Base-by-base conservation (phyloP, 2,797 vertebrate genomes). In the Ptychobarbus kaznakovi region DNA sequence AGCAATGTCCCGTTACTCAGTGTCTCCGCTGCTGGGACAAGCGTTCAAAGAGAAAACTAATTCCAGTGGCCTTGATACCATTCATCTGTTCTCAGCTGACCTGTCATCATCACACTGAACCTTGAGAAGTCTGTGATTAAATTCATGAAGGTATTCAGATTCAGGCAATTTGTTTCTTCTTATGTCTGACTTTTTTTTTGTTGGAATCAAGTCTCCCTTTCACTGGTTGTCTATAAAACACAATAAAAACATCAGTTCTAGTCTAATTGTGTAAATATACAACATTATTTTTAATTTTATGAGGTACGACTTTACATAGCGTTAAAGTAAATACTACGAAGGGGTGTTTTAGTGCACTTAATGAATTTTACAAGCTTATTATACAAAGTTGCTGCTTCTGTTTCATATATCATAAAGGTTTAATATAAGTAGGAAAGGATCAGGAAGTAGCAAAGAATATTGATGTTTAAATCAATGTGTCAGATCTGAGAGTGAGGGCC, bases 31-130 rank as follows among this genome's bases (percentile, higher is more conserved):
- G 65, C 81, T 69, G 77, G 78, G 82, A 86, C 66, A 74, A 51
- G n/a, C 25, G 32, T 82, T 74, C 75, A 79, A 61, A 84, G 80
- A 82, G 66, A 51, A 84, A 84, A 81, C 82, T 49, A 73, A 73
- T 86, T 85, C 66, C 66, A 87, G 84, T 89, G 90, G 91, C 90
- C 90, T 91, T 90, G 84, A 89, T 76, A 83, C 61, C 63, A 70
- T 86, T 84, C 77, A 86, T 85, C 81, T 80, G 70, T 82, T 80
- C 51, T 77, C 69, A 86, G 63, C 66, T 63, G 77, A 77, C 38
- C 38, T 82, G 83, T 61, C 68, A 75, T 61, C 68, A 75, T 68
- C 70, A 73, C 66, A 86, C 40, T 22, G 66, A 81, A 72, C 51
- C 32, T 75, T 70, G 16, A 61, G 40, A 81, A 80, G 56, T 77